Base-by-base conservation (phyloP, 2,797 vertebrate species). In the Parotocinclus haroldoi region DNA sequence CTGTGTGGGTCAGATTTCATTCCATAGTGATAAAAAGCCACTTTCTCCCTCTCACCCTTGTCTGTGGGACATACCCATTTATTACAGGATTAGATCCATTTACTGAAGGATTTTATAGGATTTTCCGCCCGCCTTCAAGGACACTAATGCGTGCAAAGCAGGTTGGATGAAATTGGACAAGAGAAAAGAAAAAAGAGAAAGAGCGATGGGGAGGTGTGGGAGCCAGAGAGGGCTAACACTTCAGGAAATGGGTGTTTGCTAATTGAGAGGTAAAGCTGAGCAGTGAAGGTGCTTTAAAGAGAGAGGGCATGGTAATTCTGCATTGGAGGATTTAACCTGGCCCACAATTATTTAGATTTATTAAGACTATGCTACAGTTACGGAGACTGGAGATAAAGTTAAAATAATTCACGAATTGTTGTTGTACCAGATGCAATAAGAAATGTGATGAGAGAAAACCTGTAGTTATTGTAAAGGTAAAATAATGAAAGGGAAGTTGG, bases 61-160 rank as follows among this genome's bases (percentile, higher is more conserved):
- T 90, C 88, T 88, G 87, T 87, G 88, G 89, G 86, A 91, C 89
- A 89, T 81, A 84, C 84, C 84, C 89, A 89, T 91, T 90, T 90
- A 91, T 89, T 89, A 89, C 83, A 81, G 88, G 89, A 91, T 91
- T 91, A 91, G 88, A 89, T 87, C 88, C 88, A 88, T 91, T 91
- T 90, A 91, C 87, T 87, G 84, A 84, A 82, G 87, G 78, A 77
- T 86, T 91, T 90, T 89, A 90, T 88, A 86, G 87, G 87, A 89
- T 86, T 86, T 87, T 86, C 85, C 77, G 82, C 86, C 78, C 83
- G 85, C 83, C 85, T 82, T 89, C 89, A 91, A 91, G 89, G 89
- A 90, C 89, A 90, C 85, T 86, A 88, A 85, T 84, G 81, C 77
- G 75, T 7, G 57, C 75, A 72, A 76, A 75, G 75, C 58, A 63